Base-by-base conservation (phyloP, 2,888 invertebrate species). In the Eilema griseolum region DNA sequence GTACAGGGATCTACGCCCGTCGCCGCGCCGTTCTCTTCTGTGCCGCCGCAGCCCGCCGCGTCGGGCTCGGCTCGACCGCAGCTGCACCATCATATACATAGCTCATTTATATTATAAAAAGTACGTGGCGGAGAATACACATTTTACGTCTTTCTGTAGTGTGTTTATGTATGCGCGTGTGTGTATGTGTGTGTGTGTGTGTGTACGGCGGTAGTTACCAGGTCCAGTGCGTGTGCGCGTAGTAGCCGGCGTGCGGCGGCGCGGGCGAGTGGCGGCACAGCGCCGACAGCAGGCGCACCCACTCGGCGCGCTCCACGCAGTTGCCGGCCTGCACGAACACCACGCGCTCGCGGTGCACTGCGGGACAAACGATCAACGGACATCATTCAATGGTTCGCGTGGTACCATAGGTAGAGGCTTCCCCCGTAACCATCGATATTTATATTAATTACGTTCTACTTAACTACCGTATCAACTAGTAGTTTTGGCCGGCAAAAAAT, bases 291-390 rank as follows among this genome's bases (percentile, higher is more conserved):
- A 98, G 96, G 87, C 98, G 98, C 86, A 98, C 96, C 98, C 98
- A 98, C 95, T 98, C 98, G 82, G 98, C 98, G 88, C 98, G 98
- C 94, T 98, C 98, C 72, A 99, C 98, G 92, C 98, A 98, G 93
- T 98, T 98, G 79, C 97, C 97, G 62, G 98, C 98, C 94, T 98
- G 98, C 79, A 98, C 97, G 92, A 98, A 98, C 72, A 99, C 94
- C 63, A 98, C 97, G 84, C 98, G 96, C 89, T 98, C 97, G 76
- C 97, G 97, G 89, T 98, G 90, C 97, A 98, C 96, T 96, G 88
- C 20, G 41, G 31, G 3, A 61, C 14, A 71, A 33, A 37, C 56
- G 28, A 46, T 10, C 1, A 31, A 46, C 20, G 1, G 0, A 20
- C 23, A 37, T 14, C 5, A 33, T 3, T 24, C 4, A 46, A 41